phyloP scores from a whole-genome alignment of 2,888 invertebrate genomes.

The Oligia fasciuncula region DNA sequence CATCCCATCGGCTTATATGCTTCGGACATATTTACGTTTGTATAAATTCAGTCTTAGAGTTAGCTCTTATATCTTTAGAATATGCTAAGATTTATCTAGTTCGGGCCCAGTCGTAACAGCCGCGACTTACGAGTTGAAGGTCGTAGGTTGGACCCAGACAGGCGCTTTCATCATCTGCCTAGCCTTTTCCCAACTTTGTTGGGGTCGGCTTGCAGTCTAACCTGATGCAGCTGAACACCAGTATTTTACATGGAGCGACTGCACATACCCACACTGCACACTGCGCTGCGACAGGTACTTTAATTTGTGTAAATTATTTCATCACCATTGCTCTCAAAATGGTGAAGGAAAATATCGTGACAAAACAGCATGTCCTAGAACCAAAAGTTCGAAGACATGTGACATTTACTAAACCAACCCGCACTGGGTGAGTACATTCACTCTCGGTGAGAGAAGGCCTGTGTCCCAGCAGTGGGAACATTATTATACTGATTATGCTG shows the following conservation, averaged over 20 bases:
- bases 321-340: background rate
- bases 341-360: background rate
- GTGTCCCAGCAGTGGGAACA: background rate
- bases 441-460: background rate
- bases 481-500: background rate
- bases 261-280: too few species aligned
- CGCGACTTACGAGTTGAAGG: background rate
- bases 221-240: too few species aligned
- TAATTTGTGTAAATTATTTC: background rate
- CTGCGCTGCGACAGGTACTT: background rate
- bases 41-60: background rate
- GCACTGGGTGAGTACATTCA: background rate
- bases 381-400: background rate
- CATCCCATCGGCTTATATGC: constrained; percentile 4
- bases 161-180: too few species aligned
- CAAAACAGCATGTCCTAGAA: background rate
- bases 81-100: background rate
- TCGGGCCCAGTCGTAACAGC: background rate
- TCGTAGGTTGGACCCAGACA: background rate
- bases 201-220: too few species aligned
- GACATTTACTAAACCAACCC: background rate
- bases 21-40: background rate
- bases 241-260: too few species aligned
- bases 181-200: too few species aligned
- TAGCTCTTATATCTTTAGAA: background rate